Evolutionary conservation across 2,888 invertebrate genomes (phyloP), one percentile per base, ranked within the genome.

Genomic region (Acleris laterana): DNA sequence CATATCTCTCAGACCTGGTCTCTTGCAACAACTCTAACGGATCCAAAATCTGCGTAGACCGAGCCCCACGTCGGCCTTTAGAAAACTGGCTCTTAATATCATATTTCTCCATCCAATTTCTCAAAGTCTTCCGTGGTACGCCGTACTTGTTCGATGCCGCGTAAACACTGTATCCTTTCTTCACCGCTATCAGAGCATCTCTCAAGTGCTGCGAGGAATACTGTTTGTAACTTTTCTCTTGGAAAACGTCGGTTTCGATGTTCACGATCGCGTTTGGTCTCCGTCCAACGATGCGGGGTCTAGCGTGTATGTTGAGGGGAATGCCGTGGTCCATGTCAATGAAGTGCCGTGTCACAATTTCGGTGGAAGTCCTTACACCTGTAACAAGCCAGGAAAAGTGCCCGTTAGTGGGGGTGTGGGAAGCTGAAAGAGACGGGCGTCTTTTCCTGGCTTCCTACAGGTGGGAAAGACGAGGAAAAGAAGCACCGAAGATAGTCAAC

Each of bases 101-200:
- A 69, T 93, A 93, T 66, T 94, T 93, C 61, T 93, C 94, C 94
- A 94, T 94, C 93, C 94, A 94, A 77, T 94, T 94, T 62, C 94
- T 76, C 25, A 94, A 78, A 32, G 94, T 94, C 65, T 94, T 94
- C 75, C 94, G 83, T 2, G 94, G 94, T 25, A 94, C 93, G 0
- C 93, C 94, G 68, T 88, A 94, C 50, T 94, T 93, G 68, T 93
- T 93, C 0, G 94, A 94, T 0, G 94, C 94, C 0, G 94, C 93
- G 68, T 94, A 93, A 0, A 94, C 94, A 28, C 93, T 94, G 64
- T 93, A 91, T 0, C 94, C 94, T 72, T 90, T 90, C 70, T 93
- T 93, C 0, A 93, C 93, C 0, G 93, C 93, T 49, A 93, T 92
- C 1, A 93, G 68, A 0, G 93, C 93, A 48, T 93, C 93, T 32